A percentile compares a stretch with the other conserved stretches of the same genome.
phyloP scores from a whole-genome alignment of 2,797 vertebrate genomes.

The Apogon hyalosoma region DNA sequence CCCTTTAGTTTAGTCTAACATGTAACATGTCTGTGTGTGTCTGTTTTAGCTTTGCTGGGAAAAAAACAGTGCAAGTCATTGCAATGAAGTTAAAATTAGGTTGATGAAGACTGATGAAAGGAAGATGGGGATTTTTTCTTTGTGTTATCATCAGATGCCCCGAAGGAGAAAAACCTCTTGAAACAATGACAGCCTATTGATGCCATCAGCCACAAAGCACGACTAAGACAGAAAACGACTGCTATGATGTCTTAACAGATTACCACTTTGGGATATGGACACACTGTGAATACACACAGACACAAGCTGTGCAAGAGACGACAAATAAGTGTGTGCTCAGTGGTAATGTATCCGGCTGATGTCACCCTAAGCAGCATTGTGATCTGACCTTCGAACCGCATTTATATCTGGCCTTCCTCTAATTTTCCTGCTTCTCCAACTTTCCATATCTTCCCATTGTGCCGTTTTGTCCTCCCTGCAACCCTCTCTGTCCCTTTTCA shows the following conservation, averaged over 20 bases:
- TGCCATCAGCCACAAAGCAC: constrained; percentile 52
- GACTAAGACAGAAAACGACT: constrained; percentile 53
- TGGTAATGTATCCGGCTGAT: constrained; percentile 52
- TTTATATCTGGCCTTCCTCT: constrained; percentile 46
- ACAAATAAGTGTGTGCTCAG: constrained; percentile 42
- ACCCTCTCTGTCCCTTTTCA: constrained; percentile 16
- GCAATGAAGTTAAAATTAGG: not conserved
- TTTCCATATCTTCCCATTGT: constrained; percentile 33
- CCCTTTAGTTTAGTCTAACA: not conserved
- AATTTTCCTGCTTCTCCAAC: constrained; percentile 30
- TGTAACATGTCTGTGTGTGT: not conserved
- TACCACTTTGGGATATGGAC: constrained; percentile 9
- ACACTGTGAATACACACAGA: constrained; percentile 1
- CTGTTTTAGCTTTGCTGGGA: constrained; percentile 2
- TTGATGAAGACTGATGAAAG: constrained; percentile 54
- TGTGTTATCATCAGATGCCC: constrained; percentile 56
- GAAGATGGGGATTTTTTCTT: constrained; percentile 36
- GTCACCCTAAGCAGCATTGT: constrained; percentile 47
- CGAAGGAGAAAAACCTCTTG: constrained; percentile 49
- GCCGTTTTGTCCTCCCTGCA: constrained; percentile 5
- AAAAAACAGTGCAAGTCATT: constrained; percentile 1
- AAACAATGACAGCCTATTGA: constrained; percentile 79
- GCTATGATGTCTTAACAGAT: constrained; percentile 47
- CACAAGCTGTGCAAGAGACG: not conserved
- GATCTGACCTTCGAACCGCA: constrained; percentile 49